Conservation (phyloP, 2,888 invertebrate species). For the Autographa gamma region DNA sequence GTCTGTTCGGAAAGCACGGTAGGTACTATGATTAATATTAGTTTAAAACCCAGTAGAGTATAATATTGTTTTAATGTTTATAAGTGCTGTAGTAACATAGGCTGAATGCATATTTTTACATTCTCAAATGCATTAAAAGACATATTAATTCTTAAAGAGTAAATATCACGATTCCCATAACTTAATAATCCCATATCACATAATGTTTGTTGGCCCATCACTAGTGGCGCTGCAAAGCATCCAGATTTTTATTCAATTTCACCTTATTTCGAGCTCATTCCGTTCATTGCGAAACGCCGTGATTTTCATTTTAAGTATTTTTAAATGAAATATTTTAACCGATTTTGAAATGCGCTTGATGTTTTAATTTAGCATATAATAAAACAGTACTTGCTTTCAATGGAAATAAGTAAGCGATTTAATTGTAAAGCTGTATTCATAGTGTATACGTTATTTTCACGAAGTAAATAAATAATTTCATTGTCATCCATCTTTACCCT, state of each 20-base stretch:
- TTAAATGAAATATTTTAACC: constrained; percentile 42
- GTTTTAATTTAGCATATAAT: background rate
- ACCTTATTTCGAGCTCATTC: constrained; percentile 57
- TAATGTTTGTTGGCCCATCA: constrained; percentile 21
- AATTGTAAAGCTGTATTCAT: background rate
- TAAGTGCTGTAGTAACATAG: too few species aligned
- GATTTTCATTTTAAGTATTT: constrained; percentile 53
- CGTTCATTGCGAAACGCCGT: constrained; percentile 40
- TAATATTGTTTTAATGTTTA: too few species aligned
- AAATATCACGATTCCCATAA: background rate
- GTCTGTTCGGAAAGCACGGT: too few species aligned
- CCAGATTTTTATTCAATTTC: constrained; percentile 58
- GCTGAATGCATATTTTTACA: too few species aligned
- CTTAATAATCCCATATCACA: constrained; percentile 31
- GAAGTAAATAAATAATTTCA: too few species aligned
- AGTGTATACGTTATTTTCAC: too few species aligned
- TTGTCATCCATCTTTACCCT: too few species aligned
- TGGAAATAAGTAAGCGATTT: background rate
- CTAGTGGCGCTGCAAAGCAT: constrained; percentile 26
- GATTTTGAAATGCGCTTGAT: constrained; percentile 19
- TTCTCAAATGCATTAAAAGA: too few species aligned
- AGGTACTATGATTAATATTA: too few species aligned
- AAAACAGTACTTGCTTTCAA: background rate
- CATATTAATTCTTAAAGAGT: too few species aligned
- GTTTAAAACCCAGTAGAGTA: too few species aligned